A percentile compares a stretch with the other conserved stretches of the same genome.
Evolutionary conservation across 2,888 invertebrate species (phyloP).

Genomic region (Campaea margaritaria): DNA sequence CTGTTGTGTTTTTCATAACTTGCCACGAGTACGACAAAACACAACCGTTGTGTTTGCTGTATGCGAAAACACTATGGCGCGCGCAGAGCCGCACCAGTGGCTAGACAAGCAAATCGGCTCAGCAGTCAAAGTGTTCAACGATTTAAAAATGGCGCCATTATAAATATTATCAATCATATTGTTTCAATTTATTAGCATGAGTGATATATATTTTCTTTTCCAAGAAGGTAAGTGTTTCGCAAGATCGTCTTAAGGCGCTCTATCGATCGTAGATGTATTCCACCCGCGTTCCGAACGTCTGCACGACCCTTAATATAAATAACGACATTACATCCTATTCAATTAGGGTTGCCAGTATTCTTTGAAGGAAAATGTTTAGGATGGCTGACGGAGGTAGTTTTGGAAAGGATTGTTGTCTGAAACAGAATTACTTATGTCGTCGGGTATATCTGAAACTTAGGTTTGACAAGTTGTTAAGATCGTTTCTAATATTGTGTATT

Average conservation of each 20-base stretch:
- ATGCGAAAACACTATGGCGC: no score
- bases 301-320: constrained; percentile 44
- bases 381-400: constrained; percentile 6
- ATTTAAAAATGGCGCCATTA: no score
- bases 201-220: neutral
- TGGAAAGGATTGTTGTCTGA: constrained; percentile 6
- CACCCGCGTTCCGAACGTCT: constrained; percentile 31
- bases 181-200: no score
- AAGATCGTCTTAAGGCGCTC: constrained; percentile 23
- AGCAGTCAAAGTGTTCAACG: no score
- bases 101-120: no score
- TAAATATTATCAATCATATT: no score
- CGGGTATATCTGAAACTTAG: neutral
- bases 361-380: constrained; percentile 21
- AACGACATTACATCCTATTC: constrained; percentile 43
- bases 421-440: neutral
- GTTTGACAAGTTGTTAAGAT: no score
- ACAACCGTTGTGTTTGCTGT: no score
- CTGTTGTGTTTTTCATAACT: no score
- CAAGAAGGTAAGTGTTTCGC: constrained; percentile 1
- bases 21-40: no score
- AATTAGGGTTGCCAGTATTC: constrained; percentile 38
- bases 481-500: no score
- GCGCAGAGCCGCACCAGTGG: no score
- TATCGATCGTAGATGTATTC: constrained; percentile 38